Evolutionary conservation across 1,140 invertebrate species (phyloP), one percentile per base, ranked within the genome.

Genomic region (Potamilus streckersoni): DNA sequence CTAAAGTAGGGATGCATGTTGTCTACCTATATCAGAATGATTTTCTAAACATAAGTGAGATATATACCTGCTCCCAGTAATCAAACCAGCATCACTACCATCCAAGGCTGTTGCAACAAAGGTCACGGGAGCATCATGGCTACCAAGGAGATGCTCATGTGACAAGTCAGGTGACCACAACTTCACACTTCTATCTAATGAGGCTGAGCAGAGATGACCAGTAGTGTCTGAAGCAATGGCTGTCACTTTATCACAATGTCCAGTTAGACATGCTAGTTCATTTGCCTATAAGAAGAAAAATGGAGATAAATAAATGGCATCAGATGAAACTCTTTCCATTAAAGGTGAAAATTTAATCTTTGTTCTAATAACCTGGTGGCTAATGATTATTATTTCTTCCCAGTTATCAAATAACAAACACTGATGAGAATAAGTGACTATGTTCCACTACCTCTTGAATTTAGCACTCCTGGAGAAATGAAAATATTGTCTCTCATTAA

Each of bases 11-110:
- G 11, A 8, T 49, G 38, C 38, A 49, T 49, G 38, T 49, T 49
- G 38, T 49, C 38, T 49, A 49, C 38, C 38, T 49, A 8, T 49
- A 8, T 49, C 11, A 49, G 6, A 49, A 49, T 49, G 38, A 11
- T 49, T 49, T 49, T 49, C 27, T 49, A 1, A 49, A 49, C 6
- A 49, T 49, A 49, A 8, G 38, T 49, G 31, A 69, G 5, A 13
- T 57, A 76, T 69, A 72, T 69, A 89, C 88, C 88, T 84, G 82
- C 86, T 86, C 59, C 85, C 84, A 58, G 85, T 80, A 2, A 87
- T 23, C 13, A 81, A 71, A 38, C 60, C 38, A 23, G 55, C 11
- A n/a, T 70, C 79, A 72, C 76, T 63, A 20, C 13, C 17, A 17
- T 68, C 68, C 38, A 15, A 27, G 61, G n/a, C 56, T 68, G 60